Evolutionary conservation across 2,888 invertebrate species (phyloP).

Genomic region (Pogonocherus hispidulus): DNA sequence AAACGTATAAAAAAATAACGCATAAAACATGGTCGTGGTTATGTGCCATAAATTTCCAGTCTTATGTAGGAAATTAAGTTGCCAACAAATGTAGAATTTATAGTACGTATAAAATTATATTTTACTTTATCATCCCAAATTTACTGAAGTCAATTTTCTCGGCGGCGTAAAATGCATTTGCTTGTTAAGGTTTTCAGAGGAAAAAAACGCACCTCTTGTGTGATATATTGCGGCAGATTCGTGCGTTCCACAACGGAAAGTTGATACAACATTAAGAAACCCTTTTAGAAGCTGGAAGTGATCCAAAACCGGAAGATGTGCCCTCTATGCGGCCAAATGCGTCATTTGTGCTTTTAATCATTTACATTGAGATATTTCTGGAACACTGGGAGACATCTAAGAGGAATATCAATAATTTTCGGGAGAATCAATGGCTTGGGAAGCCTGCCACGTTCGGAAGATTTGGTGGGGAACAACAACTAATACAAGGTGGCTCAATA

Average conservation of each 20-base stretch:
- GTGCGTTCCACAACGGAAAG: neutral
- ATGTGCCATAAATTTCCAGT: conserved; percentile 7
- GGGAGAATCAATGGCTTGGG: neutral
- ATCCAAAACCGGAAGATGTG: conserved; percentile 12
- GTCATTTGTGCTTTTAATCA: conserved; percentile 14
- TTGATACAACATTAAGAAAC: conserved; percentile 11
- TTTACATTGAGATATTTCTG: conserved; percentile 7
- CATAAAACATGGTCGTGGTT: neutral
- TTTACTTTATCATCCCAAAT: conserved; percentile 23
- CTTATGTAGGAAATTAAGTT: conserved; percentile 37
- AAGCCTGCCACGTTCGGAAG: neutral
- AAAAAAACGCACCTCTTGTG: neutral
- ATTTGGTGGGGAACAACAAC: neutral
- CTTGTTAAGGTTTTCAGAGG: conserved; percentile 8
- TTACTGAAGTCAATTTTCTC: conserved; percentile 6
- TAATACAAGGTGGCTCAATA: no score
- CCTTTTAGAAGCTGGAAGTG: conserved; percentile 18
- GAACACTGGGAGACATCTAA: neutral
- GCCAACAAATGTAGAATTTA: conserved; percentile 33
- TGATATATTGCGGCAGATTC: conserved; percentile 6
- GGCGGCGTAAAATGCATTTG: conserved; percentile 15
- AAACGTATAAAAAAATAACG: neutral
- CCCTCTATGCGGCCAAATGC: conserved; percentile 11
- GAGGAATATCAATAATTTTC: neutral
- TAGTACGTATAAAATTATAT: conserved; percentile 30